phyloP scores from a whole-genome alignment of 2,797 vertebrate genomes.

The Merluccius polli region DNA sequence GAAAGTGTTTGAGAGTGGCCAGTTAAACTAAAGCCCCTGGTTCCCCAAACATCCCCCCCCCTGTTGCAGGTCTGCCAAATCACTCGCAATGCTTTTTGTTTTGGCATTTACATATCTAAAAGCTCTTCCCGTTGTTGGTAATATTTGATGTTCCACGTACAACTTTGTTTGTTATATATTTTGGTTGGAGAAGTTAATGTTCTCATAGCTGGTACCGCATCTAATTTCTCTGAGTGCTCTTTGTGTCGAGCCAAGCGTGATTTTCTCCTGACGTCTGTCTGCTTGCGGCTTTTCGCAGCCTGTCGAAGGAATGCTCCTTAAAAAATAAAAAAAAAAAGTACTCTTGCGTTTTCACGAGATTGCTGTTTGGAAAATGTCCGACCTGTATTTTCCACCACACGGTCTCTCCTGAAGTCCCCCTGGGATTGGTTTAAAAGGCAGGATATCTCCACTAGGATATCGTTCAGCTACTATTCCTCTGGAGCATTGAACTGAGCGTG shows the following conservation, averaged over 20 bases:
- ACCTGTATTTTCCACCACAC: conserved; percentile 54
- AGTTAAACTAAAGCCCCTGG: conserved; percentile 51
- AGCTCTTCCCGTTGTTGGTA: background rate
- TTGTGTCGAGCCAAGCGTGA: conserved; percentile 62
- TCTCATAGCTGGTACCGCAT: conserved; percentile 61
- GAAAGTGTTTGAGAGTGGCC: conserved; percentile 59
- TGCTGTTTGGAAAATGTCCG: conserved; percentile 57
- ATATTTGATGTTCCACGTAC: background rate
- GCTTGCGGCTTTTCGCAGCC: conserved; percentile 46
- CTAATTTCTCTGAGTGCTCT: conserved; percentile 66
- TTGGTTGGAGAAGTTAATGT: conserved; percentile 39
- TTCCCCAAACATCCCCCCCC: conserved; percentile 39
- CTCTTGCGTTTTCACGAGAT: conserved; percentile 60
- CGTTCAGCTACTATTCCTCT: conserved; percentile 47
- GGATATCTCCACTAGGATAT: conserved; percentile 50
- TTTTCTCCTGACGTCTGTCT: conserved; percentile 60
- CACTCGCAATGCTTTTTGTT: conserved; percentile 37
- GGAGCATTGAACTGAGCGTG: conserved; percentile 1
- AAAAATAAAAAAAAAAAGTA: conserved; percentile 29
- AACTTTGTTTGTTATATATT: conserved; percentile 33
- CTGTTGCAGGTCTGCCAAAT: conserved; percentile 2
- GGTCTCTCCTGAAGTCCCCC: conserved; percentile 31
- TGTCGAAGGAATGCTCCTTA: conserved; percentile 54
- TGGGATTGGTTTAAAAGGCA: conserved; percentile 44
- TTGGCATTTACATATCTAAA: conserved; percentile 31